Evolutionary conservation across 2,113 vertebrate genomes (phyloP).

Genomic region (Syrmaticus mikado): DNA sequence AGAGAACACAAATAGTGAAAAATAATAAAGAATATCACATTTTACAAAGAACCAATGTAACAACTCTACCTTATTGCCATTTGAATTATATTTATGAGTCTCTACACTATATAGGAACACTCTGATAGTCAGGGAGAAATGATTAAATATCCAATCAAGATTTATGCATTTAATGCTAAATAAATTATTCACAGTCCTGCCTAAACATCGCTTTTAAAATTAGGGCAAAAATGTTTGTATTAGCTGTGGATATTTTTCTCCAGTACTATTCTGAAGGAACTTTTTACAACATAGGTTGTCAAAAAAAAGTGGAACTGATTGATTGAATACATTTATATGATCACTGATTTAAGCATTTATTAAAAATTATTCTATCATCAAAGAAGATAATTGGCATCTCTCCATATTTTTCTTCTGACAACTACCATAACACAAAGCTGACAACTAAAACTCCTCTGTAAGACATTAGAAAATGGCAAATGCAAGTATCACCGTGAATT

Average conservation of each 20-base stretch:
- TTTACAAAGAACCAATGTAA: neutral
- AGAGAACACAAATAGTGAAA: neutral
- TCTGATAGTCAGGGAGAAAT: neutral
- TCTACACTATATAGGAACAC: neutral
- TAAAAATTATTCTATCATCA: neutral
- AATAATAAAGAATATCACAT: neutral
- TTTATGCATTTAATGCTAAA: neutral
- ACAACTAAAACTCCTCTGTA: neutral
- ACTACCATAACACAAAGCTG: neutral
- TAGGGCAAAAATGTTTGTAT: neutral
- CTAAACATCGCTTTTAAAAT: neutral
- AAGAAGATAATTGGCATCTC: neutral
- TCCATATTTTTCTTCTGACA: neutral
- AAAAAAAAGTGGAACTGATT: neutral
- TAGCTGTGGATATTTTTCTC: neutral
- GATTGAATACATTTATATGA: neutral
- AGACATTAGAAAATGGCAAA: neutral
- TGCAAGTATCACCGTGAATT: neutral
- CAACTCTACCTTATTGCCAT: neutral
- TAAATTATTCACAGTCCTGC: neutral
- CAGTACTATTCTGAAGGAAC: neutral
- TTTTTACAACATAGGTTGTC: neutral
- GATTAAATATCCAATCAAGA: neutral
- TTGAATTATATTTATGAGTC: neutral
- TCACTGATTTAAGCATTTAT: neutral